Evolutionary conservation across 2,797 vertebrate genomes (phyloP).

Genomic region (Borostomias antarcticus): DNA sequence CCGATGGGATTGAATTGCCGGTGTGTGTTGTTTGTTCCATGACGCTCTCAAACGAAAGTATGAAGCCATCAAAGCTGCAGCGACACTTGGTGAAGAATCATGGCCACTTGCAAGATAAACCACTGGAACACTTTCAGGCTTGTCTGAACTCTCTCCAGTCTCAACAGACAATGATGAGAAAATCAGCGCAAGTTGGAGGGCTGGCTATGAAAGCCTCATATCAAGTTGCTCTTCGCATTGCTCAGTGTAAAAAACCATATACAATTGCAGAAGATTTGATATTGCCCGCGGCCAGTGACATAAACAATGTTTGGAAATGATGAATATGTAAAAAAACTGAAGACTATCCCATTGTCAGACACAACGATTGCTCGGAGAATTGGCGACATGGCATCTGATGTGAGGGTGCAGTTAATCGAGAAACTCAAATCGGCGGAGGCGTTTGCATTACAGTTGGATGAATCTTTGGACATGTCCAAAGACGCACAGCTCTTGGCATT

Average conservation of each 20-base stretch:
- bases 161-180: conserved; percentile 10
- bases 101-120: not conserved
- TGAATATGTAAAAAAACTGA: conserved; percentile 3
- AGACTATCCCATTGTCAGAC: not conserved
- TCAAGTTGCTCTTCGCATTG: conserved; percentile 18
- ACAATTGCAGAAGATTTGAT: conserved; percentile 2
- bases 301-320: conserved; percentile 15
- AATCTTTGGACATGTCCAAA: too few species aligned
- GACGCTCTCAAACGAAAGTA: not conserved
- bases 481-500: too few species aligned
- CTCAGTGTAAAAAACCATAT: conserved; percentile 6
- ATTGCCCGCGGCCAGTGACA: conserved; percentile 2
- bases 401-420: too few species aligned
- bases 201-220: conserved; percentile 6
- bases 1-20: conserved; percentile 10
- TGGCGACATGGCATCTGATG: too few species aligned
- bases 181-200: not conserved
- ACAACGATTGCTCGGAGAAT: too few species aligned
- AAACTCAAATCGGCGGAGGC: too few species aligned
- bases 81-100: too few species aligned
- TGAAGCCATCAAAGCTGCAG: too few species aligned
- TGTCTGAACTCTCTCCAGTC: not conserved
- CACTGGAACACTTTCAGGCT: not conserved
- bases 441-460: too few species aligned
- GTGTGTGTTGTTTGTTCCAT: not conserved